Evolutionary conservation across 2,113 vertebrate species (phyloP).

Genomic region (Plecturocebus donacophilus): DNA sequence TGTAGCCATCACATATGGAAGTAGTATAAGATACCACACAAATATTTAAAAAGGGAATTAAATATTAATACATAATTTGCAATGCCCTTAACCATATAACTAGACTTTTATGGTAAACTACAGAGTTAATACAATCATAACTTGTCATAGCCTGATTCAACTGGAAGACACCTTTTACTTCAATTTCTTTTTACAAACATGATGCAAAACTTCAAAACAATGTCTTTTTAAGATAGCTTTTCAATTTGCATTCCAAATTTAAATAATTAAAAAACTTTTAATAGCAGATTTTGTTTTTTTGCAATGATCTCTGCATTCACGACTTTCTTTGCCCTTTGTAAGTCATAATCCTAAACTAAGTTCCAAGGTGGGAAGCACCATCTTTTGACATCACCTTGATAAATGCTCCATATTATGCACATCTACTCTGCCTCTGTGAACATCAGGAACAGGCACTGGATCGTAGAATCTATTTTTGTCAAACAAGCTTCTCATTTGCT

Average conservation of each 20-base stretch:
- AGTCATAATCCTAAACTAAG: not conserved
- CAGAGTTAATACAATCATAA: not conserved
- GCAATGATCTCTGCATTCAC: not conserved
- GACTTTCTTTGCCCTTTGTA: constrained; percentile 17
- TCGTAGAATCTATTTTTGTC: constrained; percentile 51
- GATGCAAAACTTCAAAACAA: not conserved
- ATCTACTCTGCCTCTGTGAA: constrained; percentile 5
- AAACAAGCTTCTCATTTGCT: constrained; percentile 61
- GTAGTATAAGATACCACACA: not conserved
- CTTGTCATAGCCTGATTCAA: not conserved
- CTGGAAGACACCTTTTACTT: not conserved
- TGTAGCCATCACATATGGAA: not conserved
- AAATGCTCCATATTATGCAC: not conserved
- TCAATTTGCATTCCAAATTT: not conserved
- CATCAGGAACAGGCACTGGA: not conserved
- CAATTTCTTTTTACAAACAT: not conserved
- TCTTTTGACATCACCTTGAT: constrained; percentile 51
- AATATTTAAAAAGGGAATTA: not conserved
- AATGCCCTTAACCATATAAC: not conserved
- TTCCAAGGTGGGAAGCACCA: not conserved
- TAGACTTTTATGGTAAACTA: not conserved
- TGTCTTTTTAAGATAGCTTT: not conserved
- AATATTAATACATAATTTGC: constrained; percentile 12
- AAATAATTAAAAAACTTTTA: not conserved
- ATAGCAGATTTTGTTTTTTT: not conserved